Evolutionary conservation across 2,888 invertebrate species (phyloP).

Genomic region (Sarcophaga carnaria): DNA sequence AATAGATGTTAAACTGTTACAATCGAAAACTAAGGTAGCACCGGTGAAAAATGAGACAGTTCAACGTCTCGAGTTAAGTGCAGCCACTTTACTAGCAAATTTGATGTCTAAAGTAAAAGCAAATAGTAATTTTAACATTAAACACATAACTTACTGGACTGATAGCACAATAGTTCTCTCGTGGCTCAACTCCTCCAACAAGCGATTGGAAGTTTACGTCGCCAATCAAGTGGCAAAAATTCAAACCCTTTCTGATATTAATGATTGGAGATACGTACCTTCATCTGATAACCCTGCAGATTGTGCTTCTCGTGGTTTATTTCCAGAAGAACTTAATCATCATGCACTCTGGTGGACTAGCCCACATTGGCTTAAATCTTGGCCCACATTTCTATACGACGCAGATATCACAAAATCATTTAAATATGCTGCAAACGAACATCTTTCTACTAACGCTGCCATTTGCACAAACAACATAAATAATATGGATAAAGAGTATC

Average conservation of each 20-base stretch:
- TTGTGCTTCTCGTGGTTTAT: too few relatives aligned
- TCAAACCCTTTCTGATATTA: too few relatives aligned
- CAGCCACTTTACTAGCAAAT: conserved; percentile 25
- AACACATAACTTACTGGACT: conserved; percentile 31
- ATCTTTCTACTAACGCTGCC: neutral
- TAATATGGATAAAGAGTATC: neutral
- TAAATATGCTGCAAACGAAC: too few relatives aligned
- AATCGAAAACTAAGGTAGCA: conserved; percentile 48
- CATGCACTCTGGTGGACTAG: too few relatives aligned
- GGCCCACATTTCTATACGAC: neutral
- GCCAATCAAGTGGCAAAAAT: conserved; percentile 30
- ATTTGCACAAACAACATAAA: neutral
- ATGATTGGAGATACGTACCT: too few relatives aligned
- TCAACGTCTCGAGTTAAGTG: conserved; percentile 26
- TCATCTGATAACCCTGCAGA: too few relatives aligned
- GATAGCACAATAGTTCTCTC: conserved; percentile 48
- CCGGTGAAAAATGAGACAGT: conserved; percentile 25
- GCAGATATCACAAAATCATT: neutral
- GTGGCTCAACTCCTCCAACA: conserved; percentile 27
- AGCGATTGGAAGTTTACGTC: conserved; percentile 19
- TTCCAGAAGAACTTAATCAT: too few relatives aligned
- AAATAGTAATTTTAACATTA: conserved; percentile 26
- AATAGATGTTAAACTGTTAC: conserved; percentile 9
- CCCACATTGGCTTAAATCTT: neutral
- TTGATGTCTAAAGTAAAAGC: conserved; percentile 27